Conservation (phyloP, 2,113 vertebrate species). For the Craseonycteris thonglongyai region DNA sequence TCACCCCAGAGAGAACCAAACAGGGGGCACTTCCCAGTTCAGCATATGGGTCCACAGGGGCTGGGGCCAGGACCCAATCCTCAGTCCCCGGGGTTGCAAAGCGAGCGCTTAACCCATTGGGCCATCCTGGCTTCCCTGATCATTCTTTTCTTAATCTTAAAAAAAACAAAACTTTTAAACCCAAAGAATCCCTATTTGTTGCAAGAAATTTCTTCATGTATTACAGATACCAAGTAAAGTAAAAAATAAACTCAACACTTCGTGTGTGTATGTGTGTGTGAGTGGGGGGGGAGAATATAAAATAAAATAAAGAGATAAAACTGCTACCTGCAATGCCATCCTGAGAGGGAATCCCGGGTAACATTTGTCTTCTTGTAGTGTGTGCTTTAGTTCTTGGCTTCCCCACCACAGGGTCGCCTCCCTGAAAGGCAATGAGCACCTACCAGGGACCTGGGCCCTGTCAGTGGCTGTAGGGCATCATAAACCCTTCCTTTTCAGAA, state of each 20-base stretch:
- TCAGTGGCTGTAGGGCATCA: not conserved
- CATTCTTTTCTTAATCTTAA: not conserved
- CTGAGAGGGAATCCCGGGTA: not conserved
- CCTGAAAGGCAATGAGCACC: not conserved
- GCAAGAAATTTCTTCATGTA: not conserved
- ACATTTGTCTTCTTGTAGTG: not conserved
- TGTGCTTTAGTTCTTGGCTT: not conserved
- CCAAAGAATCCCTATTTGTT: not conserved
- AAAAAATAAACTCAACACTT: not conserved
- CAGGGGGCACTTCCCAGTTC: no score
- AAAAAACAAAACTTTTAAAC: not conserved
- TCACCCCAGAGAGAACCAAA: no score
- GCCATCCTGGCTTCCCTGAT: no score
- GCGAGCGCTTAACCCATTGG: no score
- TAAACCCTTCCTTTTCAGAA: not conserved
- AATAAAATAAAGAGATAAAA: not conserved
- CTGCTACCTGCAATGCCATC: not conserved
- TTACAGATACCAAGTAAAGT: not conserved
- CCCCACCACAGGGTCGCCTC: rapidly evolving
- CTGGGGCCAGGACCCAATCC: no score
- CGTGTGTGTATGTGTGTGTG: no score
- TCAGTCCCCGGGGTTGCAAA: no score
- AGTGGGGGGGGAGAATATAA: not conserved
- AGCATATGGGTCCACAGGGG: no score
- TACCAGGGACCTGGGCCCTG: not conserved